Base-by-base conservation (phyloP, 2,113 vertebrate species). In the Suricata suricatta region DNA sequence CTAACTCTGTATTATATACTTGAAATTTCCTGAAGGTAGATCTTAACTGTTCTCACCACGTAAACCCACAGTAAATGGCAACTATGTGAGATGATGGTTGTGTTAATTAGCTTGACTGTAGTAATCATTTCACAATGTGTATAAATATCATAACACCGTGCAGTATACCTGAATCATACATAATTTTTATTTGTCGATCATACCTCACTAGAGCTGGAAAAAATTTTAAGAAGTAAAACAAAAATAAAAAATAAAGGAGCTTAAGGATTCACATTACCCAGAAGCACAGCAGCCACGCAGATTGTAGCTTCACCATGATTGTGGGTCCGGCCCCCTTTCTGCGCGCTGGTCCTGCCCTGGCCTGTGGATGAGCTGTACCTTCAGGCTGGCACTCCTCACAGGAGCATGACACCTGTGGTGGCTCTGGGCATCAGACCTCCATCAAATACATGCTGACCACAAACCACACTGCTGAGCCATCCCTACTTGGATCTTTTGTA, bases 401-500 rank as follows among this genome's bases (percentile, higher is more conserved):
- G 44, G 50, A 27, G 33, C 17, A 19, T 12, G 4, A n/a, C 8
- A 38, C 3, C 52, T 35, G 1, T 16, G 21, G 47, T 17, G 57
- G 31, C 38, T 86, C 7, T n/a, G 27, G 38, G 63, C 21, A 47
- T 31, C 57, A 60, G 57, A 23, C 21, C 57, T 60, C 21, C 57
- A 23, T 23, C 21, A 23, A 23, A 19, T 21, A 21, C 21, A 23
- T 0, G 54, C 57, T 60, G 57, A 23, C 21, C 41, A 10, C 21
- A 85, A 11, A 41, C 1, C 35, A 31, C 38, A 47, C 27, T 12
- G 38, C 41, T 52, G 72, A 57, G 77, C 15, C 7, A 50, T 50
- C 41, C n/a, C 41, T 27, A 0, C 21, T 52, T 7, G 50, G 11
- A 44, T 12, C 8, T 10, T 23, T 3, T 8, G 80, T 69, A n/a